Conservation (phyloP, 1,140 invertebrate species). For the Drosophila rhopaloa region DNA sequence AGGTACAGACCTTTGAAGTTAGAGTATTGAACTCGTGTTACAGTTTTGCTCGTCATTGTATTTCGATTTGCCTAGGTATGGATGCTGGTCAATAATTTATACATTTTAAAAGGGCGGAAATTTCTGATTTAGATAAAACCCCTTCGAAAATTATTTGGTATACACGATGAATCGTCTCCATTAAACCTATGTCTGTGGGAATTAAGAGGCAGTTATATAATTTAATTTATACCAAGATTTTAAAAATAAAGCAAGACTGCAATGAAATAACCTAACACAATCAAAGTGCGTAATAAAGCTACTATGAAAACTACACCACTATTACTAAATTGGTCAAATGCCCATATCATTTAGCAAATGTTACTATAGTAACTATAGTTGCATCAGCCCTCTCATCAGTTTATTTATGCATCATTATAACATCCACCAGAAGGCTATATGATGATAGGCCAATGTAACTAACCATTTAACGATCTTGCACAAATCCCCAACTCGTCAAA, state of each 20-base stretch:
- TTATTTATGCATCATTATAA: constrained; percentile 14
- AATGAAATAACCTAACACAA: background rate
- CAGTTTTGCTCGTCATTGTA: too few species aligned
- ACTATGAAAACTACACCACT: constrained; percentile 15
- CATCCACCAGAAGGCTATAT: constrained; percentile 8
- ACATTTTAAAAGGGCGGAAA: too few species aligned
- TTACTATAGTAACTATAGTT: background rate
- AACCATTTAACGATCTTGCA: constrained; percentile 51
- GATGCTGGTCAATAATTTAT: too few species aligned
- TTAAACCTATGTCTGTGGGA: background rate
- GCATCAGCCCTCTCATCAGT: background rate
- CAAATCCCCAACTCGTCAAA: constrained; percentile 27
- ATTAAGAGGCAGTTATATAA: too few species aligned
- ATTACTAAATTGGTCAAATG: constrained; percentile 24
- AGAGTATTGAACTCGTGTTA: too few species aligned
- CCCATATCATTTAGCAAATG: constrained; percentile 19
- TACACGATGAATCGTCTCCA: background rate
- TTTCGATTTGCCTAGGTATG: too few species aligned
- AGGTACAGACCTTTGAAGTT: too few species aligned
- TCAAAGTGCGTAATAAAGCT: constrained; percentile 21
- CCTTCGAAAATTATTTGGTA: too few species aligned
- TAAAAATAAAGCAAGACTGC: background rate
- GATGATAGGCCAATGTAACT: constrained; percentile 54
- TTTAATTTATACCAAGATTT: background rate
- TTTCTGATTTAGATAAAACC: too few species aligned